Percentiles rank a stretch among this genome's conserved stretches.
Conservation (phyloP, 2,888 invertebrate species). For the Corythucha ciliata region DNA sequence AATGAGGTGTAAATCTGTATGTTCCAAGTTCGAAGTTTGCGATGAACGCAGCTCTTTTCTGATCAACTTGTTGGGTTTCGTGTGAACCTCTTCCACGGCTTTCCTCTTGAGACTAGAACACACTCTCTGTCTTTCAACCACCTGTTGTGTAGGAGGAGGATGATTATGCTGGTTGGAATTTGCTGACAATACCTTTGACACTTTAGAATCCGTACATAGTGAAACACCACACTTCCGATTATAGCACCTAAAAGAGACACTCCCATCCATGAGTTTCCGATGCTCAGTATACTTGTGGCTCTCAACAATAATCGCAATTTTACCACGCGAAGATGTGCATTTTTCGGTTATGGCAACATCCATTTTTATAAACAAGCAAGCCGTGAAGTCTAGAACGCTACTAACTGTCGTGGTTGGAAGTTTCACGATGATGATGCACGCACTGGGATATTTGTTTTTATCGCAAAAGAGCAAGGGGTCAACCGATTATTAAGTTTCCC, state of each 20-base stretch:
- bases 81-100: constrained; percentile 5
- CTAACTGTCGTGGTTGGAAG: too few relatives aligned
- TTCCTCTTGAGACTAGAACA: constrained; percentile 8
- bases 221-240: background rate
- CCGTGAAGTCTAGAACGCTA: too few relatives aligned
- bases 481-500: too few relatives aligned
- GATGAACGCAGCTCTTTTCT: constrained; percentile 2
- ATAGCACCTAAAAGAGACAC: too few relatives aligned
- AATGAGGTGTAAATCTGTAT: constrained; percentile 8
- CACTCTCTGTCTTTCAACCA: background rate
- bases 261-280: background rate
- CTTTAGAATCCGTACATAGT: constrained; percentile 1
- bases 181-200: background rate
- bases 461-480: too few relatives aligned
- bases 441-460: too few relatives aligned
- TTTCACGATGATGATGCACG: too few relatives aligned
- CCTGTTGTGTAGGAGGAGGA: background rate
- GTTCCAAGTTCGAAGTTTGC: background rate
- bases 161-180: background rate
- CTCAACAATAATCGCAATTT: background rate
- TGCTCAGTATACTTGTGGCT: background rate
- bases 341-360: background rate
- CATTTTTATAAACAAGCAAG: background rate
- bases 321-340: background rate
- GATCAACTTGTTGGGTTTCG: constrained; percentile 7